A percentile compares a stretch with the other conserved stretches of the same genome.
These are phyloP conservation scores for Mormyrus proboscirostris DNA, from an alignment of 2,797 vertebrate species.

Conservation along the genomic window DNA sequence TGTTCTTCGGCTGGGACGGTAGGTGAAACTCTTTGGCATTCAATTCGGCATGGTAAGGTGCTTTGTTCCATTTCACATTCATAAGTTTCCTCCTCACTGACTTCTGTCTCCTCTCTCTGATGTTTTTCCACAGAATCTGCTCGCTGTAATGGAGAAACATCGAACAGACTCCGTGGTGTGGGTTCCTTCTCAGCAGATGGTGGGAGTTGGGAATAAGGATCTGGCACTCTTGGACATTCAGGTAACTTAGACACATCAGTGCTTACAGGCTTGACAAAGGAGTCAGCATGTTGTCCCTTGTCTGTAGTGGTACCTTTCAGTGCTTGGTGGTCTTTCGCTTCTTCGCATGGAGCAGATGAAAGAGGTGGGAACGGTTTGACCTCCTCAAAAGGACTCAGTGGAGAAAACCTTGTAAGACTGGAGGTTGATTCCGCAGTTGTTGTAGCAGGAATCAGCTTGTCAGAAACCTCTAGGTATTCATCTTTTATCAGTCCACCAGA, in stretches of 20 bases:
- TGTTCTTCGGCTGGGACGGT: slow-evolving; percentile 24
- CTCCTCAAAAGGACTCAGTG: slow-evolving; percentile 66
- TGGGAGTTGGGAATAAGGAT: slow-evolving; percentile 50
- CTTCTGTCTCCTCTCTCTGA: slow-evolving; percentile 70
- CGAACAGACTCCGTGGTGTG: slow-evolving; percentile 64
- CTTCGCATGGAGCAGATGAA: slow-evolving; percentile 47
- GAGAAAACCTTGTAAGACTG: slow-evolving; percentile 66
- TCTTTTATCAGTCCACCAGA: slow-evolving; percentile 63
- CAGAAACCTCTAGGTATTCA: slow-evolving; percentile 85
- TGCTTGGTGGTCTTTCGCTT: slow-evolving; percentile 53
- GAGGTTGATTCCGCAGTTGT: slow-evolving; percentile 62
- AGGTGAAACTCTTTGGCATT: slow-evolving; percentile 44
- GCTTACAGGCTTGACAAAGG: slow-evolving; percentile 66
- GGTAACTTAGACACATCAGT: slow-evolving; percentile 48
- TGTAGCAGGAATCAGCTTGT: slow-evolving; percentile 59
- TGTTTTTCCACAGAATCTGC: slow-evolving; percentile 62
- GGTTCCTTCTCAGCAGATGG: slow-evolving; percentile 58
- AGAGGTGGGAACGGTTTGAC: slow-evolving; percentile 57
- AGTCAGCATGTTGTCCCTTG: slow-evolving; percentile 59
- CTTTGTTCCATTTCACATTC: slow-evolving; percentile 54
- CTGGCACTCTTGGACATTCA: slow-evolving; percentile 46
- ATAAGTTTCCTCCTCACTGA: slow-evolving; percentile 65
- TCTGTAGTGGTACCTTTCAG: slow-evolving; percentile 52
- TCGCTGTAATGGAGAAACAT: slow-evolving; percentile 65
- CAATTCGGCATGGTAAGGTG: slow-evolving; percentile 38